Base-by-base conservation (phyloP, 2,888 invertebrate species). In the Rhabditophanes sp. region DNA sequence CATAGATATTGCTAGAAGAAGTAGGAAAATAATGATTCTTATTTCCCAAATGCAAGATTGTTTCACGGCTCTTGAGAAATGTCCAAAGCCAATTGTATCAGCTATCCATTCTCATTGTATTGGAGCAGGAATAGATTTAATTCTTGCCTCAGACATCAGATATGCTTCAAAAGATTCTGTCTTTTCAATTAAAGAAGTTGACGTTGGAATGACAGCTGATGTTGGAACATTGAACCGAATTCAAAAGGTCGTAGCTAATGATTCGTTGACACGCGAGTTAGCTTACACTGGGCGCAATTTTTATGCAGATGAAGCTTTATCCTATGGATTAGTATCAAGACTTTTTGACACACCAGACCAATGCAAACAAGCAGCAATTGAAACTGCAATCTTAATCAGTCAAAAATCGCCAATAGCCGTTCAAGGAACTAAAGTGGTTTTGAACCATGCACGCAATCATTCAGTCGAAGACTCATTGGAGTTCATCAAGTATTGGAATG, bases 391-490 rank as follows among this genome's bases (percentile, higher is more conserved):
- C 48, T 64, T 69, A 24, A 88, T 96, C 46, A 81, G 90, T 0
- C 65, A 68, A 3, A 83, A 84, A 67, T 85, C 85, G 69, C 93
- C 93, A 0, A 78, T 93, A 3, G 93, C 90, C 0, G 79, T 93
- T 0, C 90, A 90, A 66, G 77, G 78, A 3, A 80, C 82, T 0
- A 96, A 93, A 65, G 69, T 75, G 34, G 79, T 42, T 3, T 61
- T 93, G 14, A 74, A 54, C 35, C 88, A 80, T 67, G 80, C 87
- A 0, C 75, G 83, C 54, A 83, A 84, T 65, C 82, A 87, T 58
- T 72, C 79, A 0, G 81, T 79, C 14, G 75, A 79, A 46, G 80
- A 84, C 35, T 82, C 87, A 9, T 68, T 93, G 8, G 76, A 83
- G 53, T 82, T n/a, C n/a, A 78, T 87, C 67, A 85, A 87, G 69